phyloP scores from a whole-genome alignment of 1,140 invertebrate species.

The Apolygus lucorum region DNA sequence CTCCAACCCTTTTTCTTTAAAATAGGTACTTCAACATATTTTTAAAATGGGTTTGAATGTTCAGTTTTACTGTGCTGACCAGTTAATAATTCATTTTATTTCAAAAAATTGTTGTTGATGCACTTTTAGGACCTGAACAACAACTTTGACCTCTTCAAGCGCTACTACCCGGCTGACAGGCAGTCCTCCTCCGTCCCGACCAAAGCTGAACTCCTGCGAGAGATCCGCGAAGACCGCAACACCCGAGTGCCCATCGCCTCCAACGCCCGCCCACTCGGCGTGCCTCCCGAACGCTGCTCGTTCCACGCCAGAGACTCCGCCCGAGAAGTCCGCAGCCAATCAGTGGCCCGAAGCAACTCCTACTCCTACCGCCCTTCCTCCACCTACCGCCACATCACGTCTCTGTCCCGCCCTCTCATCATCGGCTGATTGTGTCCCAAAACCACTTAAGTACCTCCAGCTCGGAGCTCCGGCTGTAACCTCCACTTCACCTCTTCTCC shows the following conservation, averaged over 20 bases:
- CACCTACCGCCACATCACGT: constrained; percentile 21
- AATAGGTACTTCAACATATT: too few relatives aligned
- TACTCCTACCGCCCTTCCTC: constrained; percentile 7
- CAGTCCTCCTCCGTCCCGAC: neutral
- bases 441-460: neutral
- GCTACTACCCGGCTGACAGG: neutral
- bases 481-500: too few relatives aligned
- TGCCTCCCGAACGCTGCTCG: constrained; percentile 18
- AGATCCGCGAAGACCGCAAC: constrained; percentile 6
- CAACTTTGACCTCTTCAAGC: constrained; percentile 15
- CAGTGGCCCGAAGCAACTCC: constrained; percentile 18
- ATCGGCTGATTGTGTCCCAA: constrained; percentile 20
- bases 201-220: constrained; percentile 15
- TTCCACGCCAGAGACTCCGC: neutral
- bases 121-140: constrained; percentile 7
- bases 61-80: too few relatives aligned
- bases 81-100: too few relatives aligned
- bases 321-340: neutral
- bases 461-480: too few relatives aligned
- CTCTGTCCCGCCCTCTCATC: constrained; percentile 27
- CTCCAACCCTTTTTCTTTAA: too few relatives aligned
- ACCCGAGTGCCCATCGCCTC: constrained; percentile 1
- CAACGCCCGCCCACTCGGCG: constrained; percentile 11
- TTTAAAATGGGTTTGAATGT: too few relatives aligned
- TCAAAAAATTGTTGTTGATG: constrained; percentile 6